Evolutionary conservation across 2,113 vertebrate genomes (phyloP).

Genomic region (Mionectes macconnelli): DNA sequence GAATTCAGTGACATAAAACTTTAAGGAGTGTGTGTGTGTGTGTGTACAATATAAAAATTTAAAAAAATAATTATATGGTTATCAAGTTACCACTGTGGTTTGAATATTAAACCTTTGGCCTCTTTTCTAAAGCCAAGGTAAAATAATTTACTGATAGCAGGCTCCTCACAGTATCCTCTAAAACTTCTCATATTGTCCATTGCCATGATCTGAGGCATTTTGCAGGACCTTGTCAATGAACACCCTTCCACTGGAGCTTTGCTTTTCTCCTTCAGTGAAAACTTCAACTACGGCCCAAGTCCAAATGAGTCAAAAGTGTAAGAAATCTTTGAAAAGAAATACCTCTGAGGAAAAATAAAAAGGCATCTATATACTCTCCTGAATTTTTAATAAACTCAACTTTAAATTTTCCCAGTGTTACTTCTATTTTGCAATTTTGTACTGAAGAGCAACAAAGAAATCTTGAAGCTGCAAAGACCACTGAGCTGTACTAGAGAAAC

Average conservation of each 20-base stretch:
- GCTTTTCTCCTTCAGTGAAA: not conserved
- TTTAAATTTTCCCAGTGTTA: not conserved
- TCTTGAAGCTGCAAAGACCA: not conserved
- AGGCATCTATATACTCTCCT: not conserved
- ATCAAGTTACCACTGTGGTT: not conserved
- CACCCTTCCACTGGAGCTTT: not conserved
- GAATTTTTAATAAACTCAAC: not conserved
- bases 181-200: not conserved
- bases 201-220: not conserved
- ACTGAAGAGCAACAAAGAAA: not conserved
- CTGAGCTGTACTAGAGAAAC: not conserved
- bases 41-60: not conserved
- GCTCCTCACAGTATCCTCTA: not conserved
- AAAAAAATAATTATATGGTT: not conserved
- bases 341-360: not conserved
- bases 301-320: not conserved
- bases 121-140: not conserved
- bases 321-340: not conserved
- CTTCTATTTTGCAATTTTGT: not conserved
- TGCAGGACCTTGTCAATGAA: not conserved
- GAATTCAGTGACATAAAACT: not conserved
- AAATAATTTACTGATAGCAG: not conserved
- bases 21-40: not conserved
- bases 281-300: not conserved
- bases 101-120: not conserved